A percentile compares a stretch with the other conserved stretches of the same genome.
phyloP scores from a whole-genome alignment of 2,888 invertebrate genomes.

The Agrilus biguttatus region DNA sequence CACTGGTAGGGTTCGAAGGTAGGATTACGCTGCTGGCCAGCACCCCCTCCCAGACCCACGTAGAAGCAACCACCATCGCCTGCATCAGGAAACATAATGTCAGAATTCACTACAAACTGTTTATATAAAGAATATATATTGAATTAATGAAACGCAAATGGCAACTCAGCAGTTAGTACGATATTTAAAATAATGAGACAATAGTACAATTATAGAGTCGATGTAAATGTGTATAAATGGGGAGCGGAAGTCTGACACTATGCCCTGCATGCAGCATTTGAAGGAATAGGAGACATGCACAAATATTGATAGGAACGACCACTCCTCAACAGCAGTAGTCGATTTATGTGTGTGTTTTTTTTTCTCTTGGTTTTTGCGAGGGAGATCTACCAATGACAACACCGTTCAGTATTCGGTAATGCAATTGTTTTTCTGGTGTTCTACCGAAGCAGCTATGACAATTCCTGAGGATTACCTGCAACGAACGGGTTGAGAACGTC shows the following conservation, averaged over 20 bases:
- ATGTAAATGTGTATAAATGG: constrained; percentile 12
- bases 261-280: constrained; percentile 27
- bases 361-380: background rate
- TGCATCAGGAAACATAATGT: constrained; percentile 82
- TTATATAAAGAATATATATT: constrained; percentile 19
- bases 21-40: constrained; percentile 57
- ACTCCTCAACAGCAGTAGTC: constrained; percentile 20
- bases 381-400: background rate
- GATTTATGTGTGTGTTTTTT: background rate
- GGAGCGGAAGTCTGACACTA: constrained; percentile 31
- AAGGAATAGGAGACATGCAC: constrained; percentile 21
- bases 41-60: constrained; percentile 86
- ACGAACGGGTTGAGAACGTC: constrained; percentile 22
- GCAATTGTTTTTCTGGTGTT: no score
- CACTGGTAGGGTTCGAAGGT: constrained; percentile 82
- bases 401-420: background rate
- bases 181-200: constrained; percentile 12
- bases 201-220: no score
- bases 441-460: no score
- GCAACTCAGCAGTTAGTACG: constrained; percentile 19
- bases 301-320: constrained; percentile 21
- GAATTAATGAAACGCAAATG: constrained; percentile 13
- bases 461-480: constrained; percentile 28
- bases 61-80: constrained; percentile 89
- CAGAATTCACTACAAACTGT: constrained; percentile 38